These are phyloP conservation scores for Radopholus similis DNA, from an alignment of 1,140 invertebrate species.

Conservation along the genomic window DNA sequence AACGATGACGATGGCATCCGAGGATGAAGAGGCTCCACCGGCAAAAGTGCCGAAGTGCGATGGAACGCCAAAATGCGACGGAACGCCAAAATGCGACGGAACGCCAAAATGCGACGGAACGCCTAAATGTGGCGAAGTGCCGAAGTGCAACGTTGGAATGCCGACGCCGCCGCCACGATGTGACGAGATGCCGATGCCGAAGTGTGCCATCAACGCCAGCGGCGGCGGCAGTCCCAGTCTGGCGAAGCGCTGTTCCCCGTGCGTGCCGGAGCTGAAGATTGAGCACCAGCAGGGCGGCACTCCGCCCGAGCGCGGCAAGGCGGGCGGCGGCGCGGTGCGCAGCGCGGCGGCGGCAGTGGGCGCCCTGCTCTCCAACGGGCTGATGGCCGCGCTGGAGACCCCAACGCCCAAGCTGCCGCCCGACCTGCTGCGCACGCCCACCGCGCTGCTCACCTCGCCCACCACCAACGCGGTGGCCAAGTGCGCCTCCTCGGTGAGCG, in stretches of 20 bases:
- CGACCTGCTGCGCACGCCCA: slow-evolving; percentile 15
- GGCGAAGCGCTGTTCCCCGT: neutral
- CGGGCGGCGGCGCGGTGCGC: neutral
- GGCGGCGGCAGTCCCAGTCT: neutral
- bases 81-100: too few relatives aligned
- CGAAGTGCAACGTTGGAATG: neutral
- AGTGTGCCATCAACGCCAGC: neutral
- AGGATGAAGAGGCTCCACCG: too few relatives aligned
- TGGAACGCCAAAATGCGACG: too few relatives aligned
- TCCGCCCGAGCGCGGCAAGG: neutral
- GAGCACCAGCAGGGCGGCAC: neutral
- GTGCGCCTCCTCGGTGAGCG: slow-evolving; percentile 2
- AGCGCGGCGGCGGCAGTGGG: neutral
- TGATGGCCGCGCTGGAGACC: slow-evolving; percentile 9
- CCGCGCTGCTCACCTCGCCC: slow-evolving; percentile 13
- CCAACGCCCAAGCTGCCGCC: slow-evolving; percentile 18
- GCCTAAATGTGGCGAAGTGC: neutral
- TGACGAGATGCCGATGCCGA: neutral
- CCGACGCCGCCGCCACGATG: neutral
- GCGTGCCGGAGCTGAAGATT: slow-evolving; percentile 18
- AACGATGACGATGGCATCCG: too few relatives aligned
- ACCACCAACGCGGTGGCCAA: neutral
- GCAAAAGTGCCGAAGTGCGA: too few relatives aligned
- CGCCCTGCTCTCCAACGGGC: slow-evolving; percentile 9
- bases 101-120: too few relatives aligned